A percentile compares a stretch with the other conserved stretches of the same genome.
phyloP scores from a whole-genome alignment of 1,140 invertebrate genomes.

The Ganaspis sp. region DNA sequence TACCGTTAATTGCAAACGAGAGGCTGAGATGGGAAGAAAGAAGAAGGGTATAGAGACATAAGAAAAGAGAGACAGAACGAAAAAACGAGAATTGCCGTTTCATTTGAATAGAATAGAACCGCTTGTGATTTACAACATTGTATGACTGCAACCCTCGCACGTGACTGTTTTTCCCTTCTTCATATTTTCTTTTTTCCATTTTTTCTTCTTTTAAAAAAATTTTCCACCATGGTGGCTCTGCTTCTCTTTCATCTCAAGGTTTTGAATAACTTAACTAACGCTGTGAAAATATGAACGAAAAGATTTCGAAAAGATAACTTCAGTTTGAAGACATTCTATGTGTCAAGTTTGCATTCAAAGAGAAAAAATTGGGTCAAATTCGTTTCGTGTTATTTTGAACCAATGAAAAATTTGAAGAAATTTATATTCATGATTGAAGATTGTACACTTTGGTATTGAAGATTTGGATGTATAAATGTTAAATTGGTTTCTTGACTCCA shows the following conservation, averaged over 20 bases:
- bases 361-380: too few relatives aligned
- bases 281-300: too few relatives aligned
- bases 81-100: conserved; percentile 62
- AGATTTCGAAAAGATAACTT: too few relatives aligned
- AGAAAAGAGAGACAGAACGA: conserved; percentile 40
- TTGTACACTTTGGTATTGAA: too few relatives aligned
- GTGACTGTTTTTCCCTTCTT: conserved; percentile 68
- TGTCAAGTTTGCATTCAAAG: too few relatives aligned
- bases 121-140: conserved; percentile 71
- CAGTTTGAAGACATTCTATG: too few relatives aligned
- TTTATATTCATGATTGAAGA: too few relatives aligned
- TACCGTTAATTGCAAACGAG: conserved; percentile 32
- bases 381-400: too few relatives aligned
- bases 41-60: conserved; percentile 13
- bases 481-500: too few relatives aligned
- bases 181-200: conserved; percentile 47
- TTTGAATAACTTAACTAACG: not conserved
- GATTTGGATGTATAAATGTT: too few relatives aligned
- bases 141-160: conserved; percentile 54
- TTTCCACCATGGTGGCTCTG: not conserved
- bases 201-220: conserved; percentile 9
- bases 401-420: too few relatives aligned
- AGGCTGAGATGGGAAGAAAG: not conserved
- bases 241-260: not conserved
- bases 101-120: conserved; percentile 74